Evolutionary conservation across 2,797 vertebrate genomes (phyloP).

Genomic region (Chromis chromis): DNA sequence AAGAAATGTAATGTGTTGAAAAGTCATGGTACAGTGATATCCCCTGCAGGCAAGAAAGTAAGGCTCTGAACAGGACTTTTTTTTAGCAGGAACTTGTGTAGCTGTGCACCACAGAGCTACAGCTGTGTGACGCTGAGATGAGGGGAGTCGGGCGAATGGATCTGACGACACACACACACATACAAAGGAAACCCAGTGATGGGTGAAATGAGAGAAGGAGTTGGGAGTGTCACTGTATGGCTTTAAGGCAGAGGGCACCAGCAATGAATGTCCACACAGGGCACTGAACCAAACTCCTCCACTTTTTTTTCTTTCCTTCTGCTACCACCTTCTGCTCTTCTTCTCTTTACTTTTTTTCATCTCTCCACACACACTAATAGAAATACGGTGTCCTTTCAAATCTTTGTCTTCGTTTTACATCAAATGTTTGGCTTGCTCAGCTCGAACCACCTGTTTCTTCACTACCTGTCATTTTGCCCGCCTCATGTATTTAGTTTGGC

Average conservation of each 20-base stretch:
- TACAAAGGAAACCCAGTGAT: constrained; percentile 63
- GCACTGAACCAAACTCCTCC: constrained; percentile 43
- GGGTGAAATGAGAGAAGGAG: constrained; percentile 79
- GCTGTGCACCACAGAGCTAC: constrained; percentile 33
- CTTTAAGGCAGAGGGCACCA: constrained; percentile 54
- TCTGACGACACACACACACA: constrained; percentile 35
- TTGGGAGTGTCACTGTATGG: constrained; percentile 64
- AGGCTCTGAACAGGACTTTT: constrained; percentile 15
- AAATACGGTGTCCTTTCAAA: background rate
- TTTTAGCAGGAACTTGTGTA: constrained; percentile 38
- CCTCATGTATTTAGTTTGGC: background rate
- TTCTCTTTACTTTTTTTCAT: background rate
- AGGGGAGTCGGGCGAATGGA: constrained; percentile 38
- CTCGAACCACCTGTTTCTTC: background rate
- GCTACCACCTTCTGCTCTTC: constrained; percentile 1
- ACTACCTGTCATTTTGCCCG: background rate
- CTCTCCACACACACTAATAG: background rate
- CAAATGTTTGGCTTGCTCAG: background rate
- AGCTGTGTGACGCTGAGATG: constrained; percentile 53
- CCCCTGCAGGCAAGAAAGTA: background rate
- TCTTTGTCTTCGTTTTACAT: background rate
- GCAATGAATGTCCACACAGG: constrained; percentile 50
- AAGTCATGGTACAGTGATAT: constrained; percentile 8
- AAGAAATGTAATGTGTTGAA: background rate
- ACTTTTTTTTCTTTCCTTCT: constrained; percentile 30